Evolutionary conservation across 2,888 invertebrate species (phyloP), one percentile per base, ranked within the genome.

Genomic region (Lepidochrysops patricia): DNA sequence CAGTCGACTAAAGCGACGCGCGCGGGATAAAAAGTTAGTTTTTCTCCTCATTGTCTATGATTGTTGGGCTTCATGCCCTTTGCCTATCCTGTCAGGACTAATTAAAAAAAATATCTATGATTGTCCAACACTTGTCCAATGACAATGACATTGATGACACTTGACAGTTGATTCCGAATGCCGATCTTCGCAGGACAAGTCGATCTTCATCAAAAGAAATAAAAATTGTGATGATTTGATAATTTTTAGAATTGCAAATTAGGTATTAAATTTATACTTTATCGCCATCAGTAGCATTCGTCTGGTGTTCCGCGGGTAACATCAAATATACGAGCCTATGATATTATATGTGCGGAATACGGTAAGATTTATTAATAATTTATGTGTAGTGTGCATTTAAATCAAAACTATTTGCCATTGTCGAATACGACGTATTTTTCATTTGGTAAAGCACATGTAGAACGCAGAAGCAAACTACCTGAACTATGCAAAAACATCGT

Each of bases 171-270:
- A n/a, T n/a, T n/a, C n/a, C n/a, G n/a, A n/a, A n/a, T n/a, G n/a
- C n/a, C n/a, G n/a, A n/a, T n/a, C n/a, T n/a, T n/a, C n/a, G n/a
- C n/a, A 32, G 12, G 32, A 7, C 32, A 9, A 5, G 1, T 32
- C 12, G 9, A 32, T 32, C 12, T 32, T 32, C 9, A 9, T 9
- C 48, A 48, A 48, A 19, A 48, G 19, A 15, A 48, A 26, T 50
- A 4, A 27, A 50, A 50, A 50, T 50, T 26, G 27, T n/a, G 25
- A 50, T 50, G 50, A 50, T 13, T 25, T 50, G 50, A 50, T 50
- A 50, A 50, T 50, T 23, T 26, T 26, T 1, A 12, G n/a, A 25
- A 25, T 25, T 34, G n/a, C 34, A 34, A n/a, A n/a, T n/a, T n/a
- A n/a, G n/a, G 26, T 25, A 50, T 25, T 5, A 50, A 7, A 50